Base-by-base conservation (phyloP, 2,797 vertebrate genomes). In the Pipistrellus nathusii region DNA sequence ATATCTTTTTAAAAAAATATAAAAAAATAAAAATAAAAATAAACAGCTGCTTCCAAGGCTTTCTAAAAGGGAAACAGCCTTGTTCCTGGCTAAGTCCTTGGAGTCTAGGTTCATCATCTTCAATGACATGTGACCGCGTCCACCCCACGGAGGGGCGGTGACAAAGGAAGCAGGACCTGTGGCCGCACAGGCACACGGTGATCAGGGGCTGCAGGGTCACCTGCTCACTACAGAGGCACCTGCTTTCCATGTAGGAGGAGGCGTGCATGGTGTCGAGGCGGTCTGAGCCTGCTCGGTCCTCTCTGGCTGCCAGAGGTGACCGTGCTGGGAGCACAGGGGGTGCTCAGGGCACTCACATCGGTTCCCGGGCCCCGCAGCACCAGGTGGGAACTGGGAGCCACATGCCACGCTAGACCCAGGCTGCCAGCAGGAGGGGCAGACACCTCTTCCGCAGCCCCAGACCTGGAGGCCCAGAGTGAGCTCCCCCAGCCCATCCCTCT, bases 261-360 rank as follows among this genome's bases (percentile, higher is more conserved):
- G 21, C 41, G 17, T 3, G 6, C 5, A 0, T 27, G 21, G 23
- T 3, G 18, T 12, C 18, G 20, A 41, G 30, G 38, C 30, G 1
- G 30, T 23, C 6, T 46, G 57, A 38, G 48, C 32, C 21, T 75
- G 23, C 4, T 9, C 57, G 21, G 46, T 25, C 9, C 3, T 12
- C 1, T 27, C 11, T 1, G 62, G 44, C 25, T 62, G 21, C 41
- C 10, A 25, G 82, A 38, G 32, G 46, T 6, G 71, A 55, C 6
- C 66, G 15, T 23, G 15, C 21, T 38, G 25, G 13, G 13, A 21
- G 8, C 0, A 17, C 7, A 66, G 57, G 5, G 32, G 75, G n/a
- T 2, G 4, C 41, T 35, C 41, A 9, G 27, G 15, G 35, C 9
- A 10, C 44, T 81, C 53, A 83, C 1, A 2, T 5, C n/a, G 15